Evolutionary conservation across 23 tunicate species (phyloP), one percentile per base, ranked within the genome.

Genomic region (Halocynthia roretzi): DNA sequence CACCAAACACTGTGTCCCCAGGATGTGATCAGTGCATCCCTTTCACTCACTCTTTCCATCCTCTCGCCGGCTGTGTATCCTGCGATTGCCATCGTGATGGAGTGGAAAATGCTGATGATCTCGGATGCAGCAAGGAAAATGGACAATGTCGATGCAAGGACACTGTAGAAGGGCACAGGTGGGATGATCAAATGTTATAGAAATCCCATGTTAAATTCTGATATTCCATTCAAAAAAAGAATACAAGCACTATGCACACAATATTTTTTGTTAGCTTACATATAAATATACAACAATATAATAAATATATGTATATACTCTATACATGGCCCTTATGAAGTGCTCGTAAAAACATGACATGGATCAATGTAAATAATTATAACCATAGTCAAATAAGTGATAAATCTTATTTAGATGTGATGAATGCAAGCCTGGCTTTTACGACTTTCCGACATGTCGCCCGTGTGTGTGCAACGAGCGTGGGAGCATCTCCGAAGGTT

Each of bases 131-230:
- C 61, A 52, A 90, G 10, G 57, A 57, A 7, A 64, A 80, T 52
- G 99, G 99, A 7, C 96, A 89, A 58, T 95, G 99, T 83, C 77
- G 60, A 19, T 95, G 99, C 82, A 82, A 81, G 62, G 92, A 85
- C 8, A 76, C 77, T 54, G 90, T 95, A 7, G 77, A 96, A 14
- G 99, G 99, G 23, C 80, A 68, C 53, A 85, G 87, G 82, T 67
- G 58, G 57, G 58, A 67, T 67, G 12, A 17, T 31, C 44, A 31
- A 31, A 31, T 31, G 44, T 31, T 31, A 0, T 31, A 0, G 4
- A 4, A 31, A 31, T 31, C 44, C 44, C 44, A 0, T 31, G 44
- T 4, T 0, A 31, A 31, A 31, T 31, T 31, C 4, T 31, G 1
- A 31, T 4, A 31, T 31, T 31, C 4, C 44, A 31, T 1, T 31